phyloP scores from a whole-genome alignment of 2,113 vertebrate species.

The Menidia beryllina region DNA sequence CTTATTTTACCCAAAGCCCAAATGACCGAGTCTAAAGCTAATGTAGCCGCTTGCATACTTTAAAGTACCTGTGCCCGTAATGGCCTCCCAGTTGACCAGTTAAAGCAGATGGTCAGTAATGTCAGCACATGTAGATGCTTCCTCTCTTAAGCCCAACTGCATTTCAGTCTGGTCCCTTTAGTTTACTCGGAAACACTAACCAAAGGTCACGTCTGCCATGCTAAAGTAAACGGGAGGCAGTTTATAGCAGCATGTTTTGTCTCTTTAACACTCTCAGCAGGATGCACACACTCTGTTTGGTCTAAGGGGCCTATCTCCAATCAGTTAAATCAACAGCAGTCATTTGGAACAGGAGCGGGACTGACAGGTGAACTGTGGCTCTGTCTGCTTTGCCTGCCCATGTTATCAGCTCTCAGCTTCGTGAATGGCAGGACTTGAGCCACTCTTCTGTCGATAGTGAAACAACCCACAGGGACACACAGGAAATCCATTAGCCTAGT shows the following conservation, averaged over 20 bases:
- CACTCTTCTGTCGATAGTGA: constrained; percentile 66
- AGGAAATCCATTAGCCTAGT: constrained; percentile 73
- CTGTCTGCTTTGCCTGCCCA: constrained; percentile 41
- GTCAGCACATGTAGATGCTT: constrained; percentile 69
- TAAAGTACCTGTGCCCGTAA: constrained; percentile 45
- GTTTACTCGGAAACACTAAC: constrained; percentile 68
- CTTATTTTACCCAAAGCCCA: constrained; percentile 6
- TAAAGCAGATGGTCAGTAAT: constrained; percentile 77
- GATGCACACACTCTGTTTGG: constrained; percentile 61
- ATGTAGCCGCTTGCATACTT: constrained; percentile 29
- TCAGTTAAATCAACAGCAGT: constrained; percentile 75
- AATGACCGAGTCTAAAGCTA: constrained; percentile 15
- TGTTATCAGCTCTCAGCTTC: constrained; percentile 63
- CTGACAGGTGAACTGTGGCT: constrained; percentile 73
- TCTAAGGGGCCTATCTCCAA: constrained; percentile 75
- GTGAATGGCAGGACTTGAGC: constrained; percentile 71
- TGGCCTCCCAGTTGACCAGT: constrained; percentile 51
- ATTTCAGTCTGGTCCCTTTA: constrained; percentile 65
- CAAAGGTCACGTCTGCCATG: constrained; percentile 77
- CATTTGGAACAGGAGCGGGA: constrained; percentile 61
- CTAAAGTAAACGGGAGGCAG: constrained; percentile 69
- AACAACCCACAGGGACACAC: constrained; percentile 70
- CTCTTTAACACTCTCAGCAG: constrained; percentile 65
- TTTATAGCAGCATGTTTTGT: constrained; percentile 63
- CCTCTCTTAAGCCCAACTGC: constrained; percentile 63